Evolutionary conservation across 1,140 invertebrate genomes (phyloP).

Genomic region (Antheraea mylitta): DNA sequence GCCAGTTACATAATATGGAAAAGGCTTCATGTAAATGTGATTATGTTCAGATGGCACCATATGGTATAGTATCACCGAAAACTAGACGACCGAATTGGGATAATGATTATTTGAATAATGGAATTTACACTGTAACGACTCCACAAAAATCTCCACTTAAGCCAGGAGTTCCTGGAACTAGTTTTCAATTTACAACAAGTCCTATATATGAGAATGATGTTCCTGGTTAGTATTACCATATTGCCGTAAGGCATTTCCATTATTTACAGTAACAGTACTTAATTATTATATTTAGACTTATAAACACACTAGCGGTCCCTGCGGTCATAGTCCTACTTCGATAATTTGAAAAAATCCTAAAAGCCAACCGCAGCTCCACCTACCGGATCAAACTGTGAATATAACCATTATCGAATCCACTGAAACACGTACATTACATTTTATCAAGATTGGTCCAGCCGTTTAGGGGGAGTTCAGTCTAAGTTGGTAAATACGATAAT

Average conservation of each 20-base stretch:
- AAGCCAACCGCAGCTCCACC: too few species aligned
- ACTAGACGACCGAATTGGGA: constrained; percentile 63
- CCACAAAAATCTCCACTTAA: constrained; percentile 63
- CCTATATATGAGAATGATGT: constrained; percentile 74
- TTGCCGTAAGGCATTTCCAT: background rate
- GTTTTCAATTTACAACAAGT: constrained; percentile 69
- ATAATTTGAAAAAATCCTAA: too few species aligned
- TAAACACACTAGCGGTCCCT: too few species aligned
- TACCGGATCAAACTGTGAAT: too few species aligned
- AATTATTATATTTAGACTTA: background rate
- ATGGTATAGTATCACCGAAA: constrained; percentile 59
- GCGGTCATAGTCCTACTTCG: too few species aligned
- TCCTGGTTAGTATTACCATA: constrained; percentile 38
- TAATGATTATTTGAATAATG: constrained; percentile 60
- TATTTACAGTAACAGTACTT: background rate
- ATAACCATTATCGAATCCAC: too few species aligned
- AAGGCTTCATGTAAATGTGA: constrained; percentile 67
- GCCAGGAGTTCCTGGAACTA: constrained; percentile 52
- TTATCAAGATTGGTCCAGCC: too few species aligned
- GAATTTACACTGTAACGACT: constrained; percentile 65
- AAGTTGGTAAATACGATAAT: too few species aligned
- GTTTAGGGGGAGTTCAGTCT: too few species aligned
- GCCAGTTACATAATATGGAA: constrained; percentile 65
- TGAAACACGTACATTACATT: too few species aligned
- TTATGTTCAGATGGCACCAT: constrained; percentile 68